Percentiles rank a stretch among this genome's conserved stretches.
Conservation (phyloP, 37 sponge, comb jelly and placozoan species). For the Chondrosia reniformis region DNA sequence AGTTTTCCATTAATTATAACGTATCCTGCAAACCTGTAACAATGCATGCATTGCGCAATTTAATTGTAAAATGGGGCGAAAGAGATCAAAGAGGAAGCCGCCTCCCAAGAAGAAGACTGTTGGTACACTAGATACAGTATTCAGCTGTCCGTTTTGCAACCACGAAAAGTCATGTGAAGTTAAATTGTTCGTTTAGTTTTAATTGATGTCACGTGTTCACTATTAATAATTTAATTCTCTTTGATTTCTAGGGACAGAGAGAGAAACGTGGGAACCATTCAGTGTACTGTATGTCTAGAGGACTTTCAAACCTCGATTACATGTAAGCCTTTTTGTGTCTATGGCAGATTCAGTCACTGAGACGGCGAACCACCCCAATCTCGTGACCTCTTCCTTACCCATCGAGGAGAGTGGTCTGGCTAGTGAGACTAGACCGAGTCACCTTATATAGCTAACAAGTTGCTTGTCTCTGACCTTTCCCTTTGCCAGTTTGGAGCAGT, state of each 20-base stretch:
- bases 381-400: too few relatives aligned
- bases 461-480: too few relatives aligned
- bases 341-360: neutral
- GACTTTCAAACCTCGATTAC: slow-evolving; percentile 92
- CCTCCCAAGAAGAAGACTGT: slow-evolving; percentile 94
- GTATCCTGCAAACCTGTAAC: too few relatives aligned
- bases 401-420: too few relatives aligned
- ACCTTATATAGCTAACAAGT: too few relatives aligned
- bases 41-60: too few relatives aligned
- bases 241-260: slow-evolving; percentile 56
- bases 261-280: slow-evolving; percentile 78
- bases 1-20: too few relatives aligned
- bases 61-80: slow-evolving; percentile 76
- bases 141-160: slow-evolving; percentile 99
- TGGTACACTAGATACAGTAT: slow-evolving; percentile 79
- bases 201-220: neutral
- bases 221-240: neutral
- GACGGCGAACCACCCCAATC: neutral
- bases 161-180: slow-evolving; percentile 99
- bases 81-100: slow-evolving; percentile 95
- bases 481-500: too few relatives aligned
- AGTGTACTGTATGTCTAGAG: slow-evolving; percentile 90
- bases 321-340: slow-evolving; percentile 46
- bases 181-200: slow-evolving; percentile 56
- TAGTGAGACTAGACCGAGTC: too few relatives aligned